Evolutionary conservation across 2,888 invertebrate species (phyloP), one percentile per base, ranked within the genome.

Genomic region (Graphium colonna): DNA sequence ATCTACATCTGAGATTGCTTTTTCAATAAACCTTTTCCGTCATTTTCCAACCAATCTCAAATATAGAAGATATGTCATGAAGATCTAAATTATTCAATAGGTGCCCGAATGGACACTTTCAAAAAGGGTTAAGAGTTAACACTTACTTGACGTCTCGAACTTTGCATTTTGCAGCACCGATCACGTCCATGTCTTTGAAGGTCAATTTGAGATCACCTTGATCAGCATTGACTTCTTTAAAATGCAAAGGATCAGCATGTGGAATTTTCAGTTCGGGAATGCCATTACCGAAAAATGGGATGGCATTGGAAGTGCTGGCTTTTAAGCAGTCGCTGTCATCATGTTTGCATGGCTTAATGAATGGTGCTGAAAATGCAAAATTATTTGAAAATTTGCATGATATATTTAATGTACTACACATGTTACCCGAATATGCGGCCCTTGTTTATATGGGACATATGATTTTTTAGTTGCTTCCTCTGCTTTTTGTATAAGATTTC

Each of bases 131-230:
- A n/a, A n/a, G n/a, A n/a, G n/a, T n/a, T n/a, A n/a, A n/a, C n/a
- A n/a, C 76, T 73, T 60, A 79, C 79, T 43, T 45, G 0, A 76
- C 12, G 10, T 63, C 52, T 5, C 58, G 3, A n/a, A 74, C 33
- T 8, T 63, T 60, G 54, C 69, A 69, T 8, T 70, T 52, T 4
- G 54, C 55, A 0, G 64, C 15, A 0, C 71, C 67, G 0, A 9
- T 10, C 1, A 76, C 49, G 0, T 36, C 43, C 8, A 70, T 1
- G 4, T 75, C 56, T 0, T 16, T 57, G n/a, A 76, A 68, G 0
- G 33, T 39, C 0, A 79, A 10, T 31, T 66, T 58, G 0, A 78
- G 49, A 0, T 62, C 63, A 0, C 55, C 64, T 1, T 50, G 56
- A 12, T 69, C 61, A n/a, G 59, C 57, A 0, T 60, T 60, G 0